Conservation (phyloP, 2,888 invertebrate species). For the Caprella mutica region DNA sequence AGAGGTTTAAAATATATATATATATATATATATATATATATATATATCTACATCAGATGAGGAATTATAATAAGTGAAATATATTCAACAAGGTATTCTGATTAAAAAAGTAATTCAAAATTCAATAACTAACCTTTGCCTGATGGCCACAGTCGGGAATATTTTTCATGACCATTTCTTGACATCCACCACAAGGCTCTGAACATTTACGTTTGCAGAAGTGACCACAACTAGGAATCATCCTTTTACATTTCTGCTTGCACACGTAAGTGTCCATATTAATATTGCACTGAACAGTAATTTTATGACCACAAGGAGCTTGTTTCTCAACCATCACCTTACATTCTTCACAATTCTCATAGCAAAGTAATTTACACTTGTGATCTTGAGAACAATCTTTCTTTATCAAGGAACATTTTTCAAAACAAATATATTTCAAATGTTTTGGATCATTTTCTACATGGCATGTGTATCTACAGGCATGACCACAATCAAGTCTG, state of each 20-base stretch:
- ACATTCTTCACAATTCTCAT: constrained; percentile 39
- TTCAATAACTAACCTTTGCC: constrained; percentile 35
- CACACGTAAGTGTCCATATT: background rate
- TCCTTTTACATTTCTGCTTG: constrained; percentile 36
- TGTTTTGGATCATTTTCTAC: constrained; percentile 51
- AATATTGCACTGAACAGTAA: constrained; percentile 42
- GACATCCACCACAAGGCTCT: constrained; percentile 38
- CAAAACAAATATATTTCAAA: constrained; percentile 38
- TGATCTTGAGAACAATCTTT: constrained; percentile 43
- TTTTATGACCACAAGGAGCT: constrained; percentile 46
- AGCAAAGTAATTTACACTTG: constrained; percentile 46
- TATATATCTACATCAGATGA: too few species aligned
- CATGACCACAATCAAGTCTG: constrained; percentile 53
- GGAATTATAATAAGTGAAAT: too few species aligned
- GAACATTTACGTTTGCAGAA: constrained; percentile 34
- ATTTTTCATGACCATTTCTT: constrained; percentile 27
- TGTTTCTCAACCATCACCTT: background rate
- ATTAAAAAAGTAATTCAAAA: too few species aligned
- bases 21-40: too few species aligned
- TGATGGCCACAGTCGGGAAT: constrained; percentile 36
- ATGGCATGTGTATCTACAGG: constrained; percentile 50
- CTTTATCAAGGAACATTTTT: constrained; percentile 1
- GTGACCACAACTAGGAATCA: constrained; percentile 38
- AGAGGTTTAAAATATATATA: too few species aligned
- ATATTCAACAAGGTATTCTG: too few species aligned